Evolutionary conservation across 2,888 invertebrate species (phyloP).

Genomic region (Dolomedes plantarius): DNA sequence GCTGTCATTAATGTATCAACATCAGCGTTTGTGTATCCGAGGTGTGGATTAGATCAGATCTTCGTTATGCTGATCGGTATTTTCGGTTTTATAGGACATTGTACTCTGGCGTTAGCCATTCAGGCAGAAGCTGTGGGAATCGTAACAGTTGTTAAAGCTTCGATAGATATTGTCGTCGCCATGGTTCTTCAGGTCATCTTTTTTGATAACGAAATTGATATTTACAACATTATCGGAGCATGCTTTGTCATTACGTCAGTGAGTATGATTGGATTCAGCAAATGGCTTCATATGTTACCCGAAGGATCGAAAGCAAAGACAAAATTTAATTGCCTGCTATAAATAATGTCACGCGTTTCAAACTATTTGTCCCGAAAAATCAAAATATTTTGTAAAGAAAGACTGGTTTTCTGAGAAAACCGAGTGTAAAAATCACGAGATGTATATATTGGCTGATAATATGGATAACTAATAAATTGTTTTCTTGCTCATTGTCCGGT

Average conservation of each 20-base stretch:
- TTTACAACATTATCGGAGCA: constrained; percentile 88
- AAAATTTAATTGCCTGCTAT: constrained; percentile 13
- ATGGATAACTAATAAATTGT: no score
- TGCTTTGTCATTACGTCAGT: constrained; percentile 90
- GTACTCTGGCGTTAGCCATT: constrained; percentile 87
- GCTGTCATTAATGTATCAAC: constrained; percentile 82
- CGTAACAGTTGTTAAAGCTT: constrained; percentile 89
- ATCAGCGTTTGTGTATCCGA: constrained; percentile 87
- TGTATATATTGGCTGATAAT: no score
- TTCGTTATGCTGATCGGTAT: constrained; percentile 81
- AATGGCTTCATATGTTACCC: constrained; percentile 89
- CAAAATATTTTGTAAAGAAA: no score
- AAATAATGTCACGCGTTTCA: no score
- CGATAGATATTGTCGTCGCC: constrained; percentile 93
- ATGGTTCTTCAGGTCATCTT: constrained; percentile 92
- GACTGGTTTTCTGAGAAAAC: no score
- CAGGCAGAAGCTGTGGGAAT: constrained; percentile 94
- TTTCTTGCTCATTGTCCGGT: no score
- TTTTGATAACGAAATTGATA: constrained; percentile 89
- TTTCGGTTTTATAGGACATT: constrained; percentile 72
- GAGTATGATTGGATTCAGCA: constrained; percentile 87
- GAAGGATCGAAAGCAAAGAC: constrained; percentile 75
- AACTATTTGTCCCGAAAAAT: no score
- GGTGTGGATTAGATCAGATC: constrained; percentile 87
- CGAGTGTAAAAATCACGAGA: no score